These are phyloP conservation scores for Plebejus anna DNA, from an alignment of 2,888 invertebrate genomes.

Conservation along the genomic window DNA sequence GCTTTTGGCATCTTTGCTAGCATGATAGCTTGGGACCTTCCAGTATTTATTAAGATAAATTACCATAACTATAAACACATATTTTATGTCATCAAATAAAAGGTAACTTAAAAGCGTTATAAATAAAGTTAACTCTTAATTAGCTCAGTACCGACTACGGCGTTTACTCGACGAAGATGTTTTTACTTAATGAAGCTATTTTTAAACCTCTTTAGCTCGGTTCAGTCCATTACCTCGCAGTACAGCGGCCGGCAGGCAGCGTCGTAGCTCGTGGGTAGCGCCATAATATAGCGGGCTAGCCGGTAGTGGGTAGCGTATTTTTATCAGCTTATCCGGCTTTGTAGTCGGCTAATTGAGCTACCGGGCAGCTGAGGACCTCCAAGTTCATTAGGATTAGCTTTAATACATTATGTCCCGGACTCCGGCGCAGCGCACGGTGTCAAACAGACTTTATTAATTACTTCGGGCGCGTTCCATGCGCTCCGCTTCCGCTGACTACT, in stretches of 20 bases:
- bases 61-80: not conserved
- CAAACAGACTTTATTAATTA: not conserved
- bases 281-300: not conserved
- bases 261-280: not conserved
- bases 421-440: not conserved
- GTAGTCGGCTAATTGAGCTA: not conserved
- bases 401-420: not conserved
- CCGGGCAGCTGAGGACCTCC: not conserved
- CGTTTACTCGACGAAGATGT: not conserved
- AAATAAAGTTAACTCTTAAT: not conserved
- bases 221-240: not conserved
- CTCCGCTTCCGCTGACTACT: not conserved
- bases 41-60: no score
- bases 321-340: constrained; percentile 1
- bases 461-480: not conserved
- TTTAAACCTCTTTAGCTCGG: constrained; percentile 13
- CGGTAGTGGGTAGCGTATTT: not conserved
- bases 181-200: constrained; percentile 6
- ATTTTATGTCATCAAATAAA: not conserved
- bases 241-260: not conserved
- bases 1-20: no score
- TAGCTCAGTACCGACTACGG: not conserved
- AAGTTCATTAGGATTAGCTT: not conserved
- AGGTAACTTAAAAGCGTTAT: not conserved
- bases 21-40: no score